Conservation (phyloP, 2,113 vertebrate species). For the Bos indicus region DNA sequence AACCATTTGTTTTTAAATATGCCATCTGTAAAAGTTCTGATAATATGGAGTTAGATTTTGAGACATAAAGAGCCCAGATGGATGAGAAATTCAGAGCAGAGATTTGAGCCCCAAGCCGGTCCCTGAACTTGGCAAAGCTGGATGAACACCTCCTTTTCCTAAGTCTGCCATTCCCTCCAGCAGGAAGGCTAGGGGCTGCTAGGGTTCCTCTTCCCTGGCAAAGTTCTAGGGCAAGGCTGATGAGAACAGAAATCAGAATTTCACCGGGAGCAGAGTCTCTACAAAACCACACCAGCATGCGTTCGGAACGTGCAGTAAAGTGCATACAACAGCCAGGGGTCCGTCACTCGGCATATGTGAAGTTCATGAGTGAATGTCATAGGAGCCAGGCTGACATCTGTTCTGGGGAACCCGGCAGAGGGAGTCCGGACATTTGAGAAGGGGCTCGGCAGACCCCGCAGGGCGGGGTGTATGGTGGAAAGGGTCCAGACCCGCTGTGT, state of each 20-base stretch:
- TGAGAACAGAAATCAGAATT: neutral
- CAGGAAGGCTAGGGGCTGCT: no score
- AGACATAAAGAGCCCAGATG: rapidly evolving
- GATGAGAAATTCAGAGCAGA: neutral
- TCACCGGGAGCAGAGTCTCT: neutral
- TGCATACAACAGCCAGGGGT: constrained; percentile 29
- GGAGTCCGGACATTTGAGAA: constrained; percentile 68
- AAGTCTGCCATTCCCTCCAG: rapidly evolving
- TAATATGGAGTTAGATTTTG: neutral
- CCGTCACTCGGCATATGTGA: constrained; percentile 50
- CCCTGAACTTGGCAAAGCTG: rapidly evolving
- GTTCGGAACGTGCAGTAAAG: neutral
- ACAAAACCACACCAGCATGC: neutral
- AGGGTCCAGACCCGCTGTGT: constrained; percentile 55
- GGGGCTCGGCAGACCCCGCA: constrained; percentile 43
- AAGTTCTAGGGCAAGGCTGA: neutral
- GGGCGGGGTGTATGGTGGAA: constrained; percentile 58
- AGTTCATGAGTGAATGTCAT: constrained; percentile 69
- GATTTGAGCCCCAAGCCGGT: neutral
- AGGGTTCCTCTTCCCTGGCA: neutral
- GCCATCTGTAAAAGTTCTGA: neutral
- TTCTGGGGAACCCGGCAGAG: constrained; percentile 49
- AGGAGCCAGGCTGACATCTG: constrained; percentile 74
- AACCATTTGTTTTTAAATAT: neutral
- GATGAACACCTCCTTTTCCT: neutral